Evolutionary conservation across 2,113 vertebrate genomes (phyloP).

Genomic region (Trachemys scripta): DNA sequence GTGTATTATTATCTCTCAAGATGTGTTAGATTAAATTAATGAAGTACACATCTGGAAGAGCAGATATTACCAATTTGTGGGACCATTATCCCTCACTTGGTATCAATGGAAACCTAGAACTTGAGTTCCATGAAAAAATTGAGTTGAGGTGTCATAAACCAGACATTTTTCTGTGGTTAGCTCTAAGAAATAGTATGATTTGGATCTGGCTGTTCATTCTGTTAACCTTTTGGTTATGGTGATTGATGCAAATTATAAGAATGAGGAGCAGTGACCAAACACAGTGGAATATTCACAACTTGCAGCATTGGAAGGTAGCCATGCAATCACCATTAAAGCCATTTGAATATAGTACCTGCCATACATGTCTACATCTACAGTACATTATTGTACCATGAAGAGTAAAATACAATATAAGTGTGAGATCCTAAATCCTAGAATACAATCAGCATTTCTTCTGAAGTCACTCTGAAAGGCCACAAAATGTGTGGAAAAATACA

Average conservation of each 20-base stretch:
- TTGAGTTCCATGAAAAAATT: not conserved
- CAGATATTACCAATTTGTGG: constrained; percentile 37
- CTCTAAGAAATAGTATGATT: not conserved
- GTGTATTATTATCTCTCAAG: constrained; percentile 68
- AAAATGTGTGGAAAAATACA: not conserved
- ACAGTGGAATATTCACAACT: not conserved
- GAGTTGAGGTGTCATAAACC: not conserved
- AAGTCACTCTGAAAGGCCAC: not conserved
- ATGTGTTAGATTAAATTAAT: constrained; percentile 62
- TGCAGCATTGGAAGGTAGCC: not conserved
- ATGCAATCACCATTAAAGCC: not conserved
- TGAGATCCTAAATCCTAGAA: not conserved
- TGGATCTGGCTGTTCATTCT: not conserved
- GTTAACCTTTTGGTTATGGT: not conserved
- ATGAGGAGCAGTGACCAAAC: not conserved
- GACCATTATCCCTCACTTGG: not conserved
- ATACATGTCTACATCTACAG: not conserved
- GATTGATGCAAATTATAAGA: not conserved
- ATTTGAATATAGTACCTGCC: not conserved
- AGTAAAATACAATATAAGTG: not conserved
- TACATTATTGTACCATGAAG: not conserved
- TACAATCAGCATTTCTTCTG: not conserved
- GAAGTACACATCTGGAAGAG: constrained; percentile 65
- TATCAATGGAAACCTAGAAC: not conserved
- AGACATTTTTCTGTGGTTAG: not conserved